phyloP scores from a whole-genome alignment of 2,888 invertebrate genomes.

The Diachrysia chrysitis region DNA sequence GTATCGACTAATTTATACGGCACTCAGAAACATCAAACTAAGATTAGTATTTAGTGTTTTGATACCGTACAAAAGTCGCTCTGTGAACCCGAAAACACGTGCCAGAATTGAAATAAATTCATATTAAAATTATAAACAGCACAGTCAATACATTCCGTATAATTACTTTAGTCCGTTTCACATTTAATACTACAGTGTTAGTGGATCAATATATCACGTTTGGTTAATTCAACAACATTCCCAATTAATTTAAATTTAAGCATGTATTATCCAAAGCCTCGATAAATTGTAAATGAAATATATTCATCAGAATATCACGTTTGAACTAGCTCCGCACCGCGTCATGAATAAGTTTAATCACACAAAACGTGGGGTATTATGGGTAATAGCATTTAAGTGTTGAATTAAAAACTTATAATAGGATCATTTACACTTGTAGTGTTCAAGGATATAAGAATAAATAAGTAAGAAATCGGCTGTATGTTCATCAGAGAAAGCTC shows the following conservation, averaged over 20 bases:
- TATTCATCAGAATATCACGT: slow-evolving; percentile 26
- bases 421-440: slow-evolving; percentile 24
- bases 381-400: slow-evolving; percentile 16
- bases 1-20: not conserved
- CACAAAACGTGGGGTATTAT: slow-evolving; percentile 25
- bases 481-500: not conserved
- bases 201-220: slow-evolving; percentile 19
- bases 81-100: not conserved
- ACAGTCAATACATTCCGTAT: not conserved
- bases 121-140: not conserved
- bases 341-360: slow-evolving; percentile 20
- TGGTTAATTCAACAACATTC: slow-evolving; percentile 16
- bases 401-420: slow-evolving; percentile 40
- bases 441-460: slow-evolving; percentile 17
- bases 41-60: not conserved
- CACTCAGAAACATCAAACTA: not conserved
- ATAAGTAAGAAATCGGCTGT: not conserved
- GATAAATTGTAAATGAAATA: slow-evolving; percentile 25
- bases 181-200: slow-evolving; percentile 12
- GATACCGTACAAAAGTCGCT: not conserved
- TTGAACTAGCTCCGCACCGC: slow-evolving; percentile 13
- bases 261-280: slow-evolving; percentile 10
- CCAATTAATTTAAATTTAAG: slow-evolving; percentile 39
- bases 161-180: slow-evolving; percentile 9
- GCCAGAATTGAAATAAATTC: not conserved